Percentiles rank a stretch among this genome's conserved stretches.
These are phyloP conservation scores for Ardeotis arabs DNA, from an alignment of 2,113 vertebrate genomes.

Conservation along the genomic window DNA sequence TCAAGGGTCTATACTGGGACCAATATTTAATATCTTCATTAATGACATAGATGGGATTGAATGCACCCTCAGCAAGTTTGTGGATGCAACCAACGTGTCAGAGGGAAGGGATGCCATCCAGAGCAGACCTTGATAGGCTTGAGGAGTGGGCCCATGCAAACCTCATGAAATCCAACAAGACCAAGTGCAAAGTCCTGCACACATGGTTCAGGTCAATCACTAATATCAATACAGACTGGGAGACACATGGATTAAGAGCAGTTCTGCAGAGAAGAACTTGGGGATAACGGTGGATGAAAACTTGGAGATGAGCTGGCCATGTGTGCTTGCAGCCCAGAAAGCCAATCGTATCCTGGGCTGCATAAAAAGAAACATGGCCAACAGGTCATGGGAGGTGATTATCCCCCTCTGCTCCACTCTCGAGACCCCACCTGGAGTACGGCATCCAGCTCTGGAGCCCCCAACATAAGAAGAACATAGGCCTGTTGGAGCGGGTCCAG, in stretches of 20 bases:
- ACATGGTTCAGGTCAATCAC: background rate
- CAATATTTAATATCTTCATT: background rate
- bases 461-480: too few species aligned
- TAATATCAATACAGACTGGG: background rate
- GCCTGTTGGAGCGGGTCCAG: background rate
- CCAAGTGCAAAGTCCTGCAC: background rate
- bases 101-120: background rate
- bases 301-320: fast-evolving
- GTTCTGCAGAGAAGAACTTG: background rate
- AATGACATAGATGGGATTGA: background rate
- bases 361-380: background rate
- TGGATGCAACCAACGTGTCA: fast-evolving
- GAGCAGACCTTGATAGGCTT: background rate
- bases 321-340: background rate
- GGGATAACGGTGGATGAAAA: background rate
- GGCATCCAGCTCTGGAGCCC: background rate
- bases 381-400: background rate
- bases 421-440: fast-evolving
- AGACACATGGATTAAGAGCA: background rate
- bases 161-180: background rate
- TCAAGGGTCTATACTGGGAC: background rate
- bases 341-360: fast-evolving
- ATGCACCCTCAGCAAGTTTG: background rate
- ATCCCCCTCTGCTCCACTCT: fast-evolving
- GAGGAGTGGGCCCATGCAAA: fast-evolving